These are phyloP conservation scores for Cassiopea andromeda DNA, from an alignment of 30 jellyfish, hydroid and myxozoan genomes.

Conservation along the genomic window DNA sequence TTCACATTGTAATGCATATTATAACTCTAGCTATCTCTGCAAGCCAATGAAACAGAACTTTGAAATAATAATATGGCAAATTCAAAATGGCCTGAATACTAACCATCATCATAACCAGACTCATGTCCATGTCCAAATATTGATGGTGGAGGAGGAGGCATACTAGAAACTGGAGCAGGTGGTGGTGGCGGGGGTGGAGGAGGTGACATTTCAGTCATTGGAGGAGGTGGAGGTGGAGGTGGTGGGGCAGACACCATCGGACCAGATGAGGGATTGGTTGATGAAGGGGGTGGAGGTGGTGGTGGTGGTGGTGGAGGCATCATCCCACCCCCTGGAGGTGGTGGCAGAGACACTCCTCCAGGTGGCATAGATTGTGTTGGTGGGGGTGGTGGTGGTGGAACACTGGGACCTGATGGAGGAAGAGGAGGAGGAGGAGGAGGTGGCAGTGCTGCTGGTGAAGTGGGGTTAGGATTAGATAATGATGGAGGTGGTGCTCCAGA, in stretches of 20 bases:
- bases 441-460: constrained; percentile 68
- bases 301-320: constrained; percentile 62
- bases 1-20: no score
- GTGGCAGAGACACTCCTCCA: neutral
- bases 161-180: neutral
- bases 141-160: constrained; percentile 87
- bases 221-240: constrained; percentile 36
- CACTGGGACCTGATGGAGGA: neutral
- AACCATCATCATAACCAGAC: constrained; percentile 16
- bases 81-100: constrained; percentile 17
- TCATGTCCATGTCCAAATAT: constrained; percentile 2
- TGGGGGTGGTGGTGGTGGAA: constrained; percentile 72
- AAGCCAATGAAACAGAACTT: no score
- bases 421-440: constrained; percentile 77
- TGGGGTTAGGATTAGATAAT: constrained; percentile 19
- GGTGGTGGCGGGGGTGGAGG: constrained; percentile 58
- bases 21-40: no score
- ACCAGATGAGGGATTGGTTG: constrained; percentile 52
- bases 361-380: constrained; percentile 22
- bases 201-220: constrained; percentile 8
- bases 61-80: constrained; percentile 9
- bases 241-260: constrained; percentile 28
- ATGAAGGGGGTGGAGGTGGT: constrained; percentile 42
- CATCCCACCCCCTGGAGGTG: constrained; percentile 27
- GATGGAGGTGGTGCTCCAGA: constrained; percentile 65